phyloP scores from a whole-genome alignment of 2,113 vertebrate species.

The Pteropus alecto region DNA sequence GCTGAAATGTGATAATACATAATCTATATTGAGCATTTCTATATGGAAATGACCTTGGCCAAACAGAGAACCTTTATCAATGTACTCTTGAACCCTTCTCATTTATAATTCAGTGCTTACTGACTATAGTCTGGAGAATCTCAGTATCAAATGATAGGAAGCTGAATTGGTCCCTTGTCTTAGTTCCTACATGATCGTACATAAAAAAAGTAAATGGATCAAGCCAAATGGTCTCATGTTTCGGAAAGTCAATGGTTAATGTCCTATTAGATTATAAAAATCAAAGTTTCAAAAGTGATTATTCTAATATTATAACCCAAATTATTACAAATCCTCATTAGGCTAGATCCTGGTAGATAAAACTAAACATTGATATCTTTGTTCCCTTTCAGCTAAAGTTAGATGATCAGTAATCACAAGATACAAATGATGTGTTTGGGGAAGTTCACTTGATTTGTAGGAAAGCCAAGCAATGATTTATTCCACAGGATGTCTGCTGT shows the following conservation, averaged over 20 bases:
- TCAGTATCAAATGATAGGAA: background rate
- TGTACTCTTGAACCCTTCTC: background rate
- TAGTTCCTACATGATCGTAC: background rate
- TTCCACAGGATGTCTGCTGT: conserved; percentile 33
- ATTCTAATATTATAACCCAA: background rate
- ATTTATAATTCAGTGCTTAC: background rate
- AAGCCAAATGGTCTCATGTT: background rate
- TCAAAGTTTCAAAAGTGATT: conserved; percentile 16
- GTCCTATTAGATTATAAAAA: conserved; percentile 1
- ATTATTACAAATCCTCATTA: background rate
- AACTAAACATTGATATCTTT: conserved; percentile 28
- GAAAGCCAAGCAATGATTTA: conserved; percentile 63
- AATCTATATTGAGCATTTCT: background rate
- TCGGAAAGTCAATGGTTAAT: conserved; percentile 18
- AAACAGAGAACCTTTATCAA: background rate
- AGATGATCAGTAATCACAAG: conserved; percentile 48
- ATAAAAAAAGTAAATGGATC: background rate
- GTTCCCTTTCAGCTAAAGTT: conserved; percentile 26
- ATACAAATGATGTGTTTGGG: conserved; percentile 74
- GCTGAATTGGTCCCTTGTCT: background rate
- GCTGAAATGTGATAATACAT: background rate
- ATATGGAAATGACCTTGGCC: background rate
- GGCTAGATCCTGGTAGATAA: background rate
- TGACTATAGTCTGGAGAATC: background rate
- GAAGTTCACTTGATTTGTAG: conserved; percentile 47